Conservation (phyloP, 2,797 vertebrate genomes). For the Denticeps clupeoides region DNA sequence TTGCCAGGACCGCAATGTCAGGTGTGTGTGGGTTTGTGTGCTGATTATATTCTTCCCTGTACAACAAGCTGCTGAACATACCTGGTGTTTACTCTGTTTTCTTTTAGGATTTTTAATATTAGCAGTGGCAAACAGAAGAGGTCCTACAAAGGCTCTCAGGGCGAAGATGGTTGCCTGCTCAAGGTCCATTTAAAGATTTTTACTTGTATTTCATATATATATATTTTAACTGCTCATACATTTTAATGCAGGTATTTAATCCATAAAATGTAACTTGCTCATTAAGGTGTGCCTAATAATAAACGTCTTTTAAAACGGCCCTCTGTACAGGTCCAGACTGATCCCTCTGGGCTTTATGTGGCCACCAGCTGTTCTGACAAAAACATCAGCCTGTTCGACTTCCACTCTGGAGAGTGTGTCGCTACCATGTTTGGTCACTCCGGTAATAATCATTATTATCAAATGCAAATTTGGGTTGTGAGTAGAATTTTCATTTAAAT, state of each 20-base stretch:
- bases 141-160: conserved; percentile 81
- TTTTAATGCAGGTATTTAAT: no score
- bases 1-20: conserved; percentile 87
- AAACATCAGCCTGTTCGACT: conserved; percentile 87
- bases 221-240: no score
- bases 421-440: conserved; percentile 90
- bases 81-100: no score
- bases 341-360: conserved; percentile 87
- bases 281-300: no score
- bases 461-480: neutral
- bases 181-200: conserved; percentile 71
- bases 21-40: conserved; percentile 46
- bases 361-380: conserved; percentile 92
- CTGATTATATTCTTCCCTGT: no score
- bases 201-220: no score
- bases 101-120: conserved; percentile 83
- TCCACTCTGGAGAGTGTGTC: conserved; percentile 82
- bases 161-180: conserved; percentile 85
- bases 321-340: conserved; percentile 72
- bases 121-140: conserved; percentile 94
- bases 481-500: no score
- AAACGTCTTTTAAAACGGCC: no score
- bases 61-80: no score
- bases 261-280: no score
- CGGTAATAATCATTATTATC: conserved; percentile 50